A percentile compares a stretch with the other conserved stretches of the same genome.
Conservation (phyloP, 2,888 invertebrate genomes). For the Anorthoa munda region DNA sequence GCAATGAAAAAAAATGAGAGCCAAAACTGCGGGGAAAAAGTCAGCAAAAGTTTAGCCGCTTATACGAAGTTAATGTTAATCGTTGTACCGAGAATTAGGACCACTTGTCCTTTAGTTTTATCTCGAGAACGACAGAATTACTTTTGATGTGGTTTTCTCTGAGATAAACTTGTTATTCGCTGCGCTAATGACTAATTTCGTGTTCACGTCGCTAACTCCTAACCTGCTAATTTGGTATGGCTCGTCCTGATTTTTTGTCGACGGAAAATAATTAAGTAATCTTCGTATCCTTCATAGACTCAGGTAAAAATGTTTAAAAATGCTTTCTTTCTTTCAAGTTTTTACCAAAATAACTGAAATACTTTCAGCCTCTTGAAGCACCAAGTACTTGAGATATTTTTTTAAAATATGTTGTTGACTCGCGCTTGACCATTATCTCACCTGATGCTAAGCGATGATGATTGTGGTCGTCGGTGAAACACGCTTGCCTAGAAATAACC, state of each 20-base stretch:
- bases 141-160: constrained; percentile 33
- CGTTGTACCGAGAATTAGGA: constrained; percentile 52
- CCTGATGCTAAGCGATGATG: no score
- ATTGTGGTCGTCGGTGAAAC: no score
- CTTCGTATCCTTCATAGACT: not conserved
- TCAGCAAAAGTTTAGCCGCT: constrained; percentile 49
- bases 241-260: not conserved
- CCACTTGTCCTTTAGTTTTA: constrained; percentile 47
- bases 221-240: not conserved
- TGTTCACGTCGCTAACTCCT: constrained; percentile 17
- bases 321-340: no score
- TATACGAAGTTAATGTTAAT: constrained; percentile 55
- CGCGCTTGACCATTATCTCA: no score
- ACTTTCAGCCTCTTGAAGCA: not conserved
- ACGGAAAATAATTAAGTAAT: not conserved
- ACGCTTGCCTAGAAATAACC: no score
- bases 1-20: constrained; percentile 38
- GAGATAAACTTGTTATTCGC: constrained; percentile 41
- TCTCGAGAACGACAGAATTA: constrained; percentile 45
- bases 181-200: constrained; percentile 26
- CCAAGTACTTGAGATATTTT: not conserved
- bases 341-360: not conserved
- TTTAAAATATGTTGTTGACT: no score
- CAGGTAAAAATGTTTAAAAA: no score
- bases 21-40: constrained; percentile 33